Percentiles rank a stretch among this genome's conserved stretches.
phyloP scores from a whole-genome alignment of 2,888 invertebrate genomes.

The Eupithecia insigniata region DNA sequence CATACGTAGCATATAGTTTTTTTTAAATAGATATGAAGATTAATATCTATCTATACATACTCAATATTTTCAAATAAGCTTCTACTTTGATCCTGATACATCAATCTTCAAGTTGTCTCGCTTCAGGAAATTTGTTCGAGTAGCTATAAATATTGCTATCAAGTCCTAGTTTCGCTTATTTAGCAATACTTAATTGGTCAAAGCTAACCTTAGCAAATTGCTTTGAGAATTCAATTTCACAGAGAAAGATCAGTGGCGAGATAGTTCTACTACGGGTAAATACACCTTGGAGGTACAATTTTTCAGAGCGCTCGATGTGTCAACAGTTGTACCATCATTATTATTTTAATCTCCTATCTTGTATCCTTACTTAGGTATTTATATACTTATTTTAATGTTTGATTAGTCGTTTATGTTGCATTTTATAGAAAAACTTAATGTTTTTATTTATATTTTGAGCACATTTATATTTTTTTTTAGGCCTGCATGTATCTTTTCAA shows the following conservation, averaged over 20 bases:
- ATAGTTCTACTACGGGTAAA: constrained; percentile 40
- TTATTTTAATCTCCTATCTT: too few species aligned
- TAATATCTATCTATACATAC: too few species aligned
- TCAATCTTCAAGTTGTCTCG: background rate
- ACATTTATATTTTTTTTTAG: too few species aligned
- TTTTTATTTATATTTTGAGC: too few species aligned
- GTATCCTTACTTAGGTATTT: too few species aligned
- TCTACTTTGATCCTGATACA: constrained; percentile 3
- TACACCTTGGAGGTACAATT: constrained; percentile 18
- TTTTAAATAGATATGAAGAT: too few species aligned
- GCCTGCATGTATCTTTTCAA: too few species aligned
- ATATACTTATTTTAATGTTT: too few species aligned
- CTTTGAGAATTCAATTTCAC: constrained; percentile 54
- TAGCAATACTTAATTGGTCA: constrained; percentile 60
- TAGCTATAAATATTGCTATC: constrained; percentile 46
- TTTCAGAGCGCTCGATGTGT: background rate
- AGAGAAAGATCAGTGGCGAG: constrained; percentile 47
- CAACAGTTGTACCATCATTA: background rate
- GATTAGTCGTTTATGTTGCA: too few species aligned
- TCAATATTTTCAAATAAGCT: background rate
- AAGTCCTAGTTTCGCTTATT: constrained; percentile 51
- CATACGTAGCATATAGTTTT: too few species aligned
- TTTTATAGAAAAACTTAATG: too few species aligned
- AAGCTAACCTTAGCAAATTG: constrained; percentile 55
- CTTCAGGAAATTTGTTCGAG: constrained; percentile 38